phyloP scores from a whole-genome alignment of 2,113 vertebrate species.

The Muntiacus muntjak region DNA sequence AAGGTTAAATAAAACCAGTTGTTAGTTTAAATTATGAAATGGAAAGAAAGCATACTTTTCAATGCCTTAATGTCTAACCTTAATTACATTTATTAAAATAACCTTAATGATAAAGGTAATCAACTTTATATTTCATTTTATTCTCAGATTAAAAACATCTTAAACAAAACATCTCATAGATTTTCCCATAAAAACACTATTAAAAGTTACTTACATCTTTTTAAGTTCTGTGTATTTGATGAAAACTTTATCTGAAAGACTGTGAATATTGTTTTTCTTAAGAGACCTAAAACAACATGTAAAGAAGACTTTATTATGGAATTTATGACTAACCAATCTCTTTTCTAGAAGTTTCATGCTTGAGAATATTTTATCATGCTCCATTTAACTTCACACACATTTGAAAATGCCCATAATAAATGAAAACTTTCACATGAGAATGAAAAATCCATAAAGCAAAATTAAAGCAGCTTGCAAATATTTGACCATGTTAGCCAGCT shows the following conservation, averaged over 20 bases:
- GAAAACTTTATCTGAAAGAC: slow-evolving; percentile 82
- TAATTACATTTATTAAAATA: slow-evolving; percentile 23
- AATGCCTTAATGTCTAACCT: background rate
- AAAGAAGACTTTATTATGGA: slow-evolving; percentile 31
- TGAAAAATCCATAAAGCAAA: background rate
- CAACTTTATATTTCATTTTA: slow-evolving; percentile 14
- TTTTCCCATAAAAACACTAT: background rate
- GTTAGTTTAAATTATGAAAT: slow-evolving; percentile 13
- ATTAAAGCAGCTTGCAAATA: background rate
- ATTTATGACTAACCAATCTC: background rate
- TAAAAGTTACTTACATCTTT: slow-evolving; percentile 80
- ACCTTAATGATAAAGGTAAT: background rate
- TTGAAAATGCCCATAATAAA: background rate
- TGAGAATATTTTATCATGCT: background rate
- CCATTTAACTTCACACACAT: background rate
- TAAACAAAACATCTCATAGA: background rate
- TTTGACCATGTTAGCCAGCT: background rate
- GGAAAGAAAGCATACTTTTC: background rate
- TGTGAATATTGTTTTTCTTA: slow-evolving; percentile 79
- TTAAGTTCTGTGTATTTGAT: slow-evolving; percentile 78
- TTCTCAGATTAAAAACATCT: slow-evolving; percentile 1
- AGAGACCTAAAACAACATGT: slow-evolving; percentile 78
- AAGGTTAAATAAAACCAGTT: slow-evolving; percentile 4
- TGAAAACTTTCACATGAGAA: background rate
- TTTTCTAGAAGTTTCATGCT: background rate